Percentiles rank a stretch among this genome's conserved stretches.
These are phyloP conservation scores for Limnothrissa miodon DNA, from an alignment of 2,113 vertebrate species.

Conservation along the genomic window DNA sequence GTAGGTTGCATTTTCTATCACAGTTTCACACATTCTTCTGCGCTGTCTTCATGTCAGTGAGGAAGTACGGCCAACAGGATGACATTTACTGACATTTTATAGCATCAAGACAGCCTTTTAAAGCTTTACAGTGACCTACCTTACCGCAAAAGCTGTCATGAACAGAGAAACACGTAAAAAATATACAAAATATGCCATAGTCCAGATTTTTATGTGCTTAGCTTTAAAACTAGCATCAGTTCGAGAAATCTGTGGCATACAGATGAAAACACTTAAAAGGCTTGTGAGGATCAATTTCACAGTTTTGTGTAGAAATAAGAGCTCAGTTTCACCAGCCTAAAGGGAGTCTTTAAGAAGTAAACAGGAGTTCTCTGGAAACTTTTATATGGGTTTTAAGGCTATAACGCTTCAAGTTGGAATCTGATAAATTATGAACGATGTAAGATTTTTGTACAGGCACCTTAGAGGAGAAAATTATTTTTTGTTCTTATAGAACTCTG, in stretches of 20 bases:
- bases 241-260: not conserved
- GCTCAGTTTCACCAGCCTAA: not conserved
- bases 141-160: not conserved
- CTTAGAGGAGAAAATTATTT: not conserved
- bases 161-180: not conserved
- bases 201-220: not conserved
- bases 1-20: not conserved
- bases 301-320: not conserved
- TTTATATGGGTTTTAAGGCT: not conserved
- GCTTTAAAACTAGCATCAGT: not conserved
- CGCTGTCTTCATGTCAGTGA: not conserved
- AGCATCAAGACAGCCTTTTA: not conserved
- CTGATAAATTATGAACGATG: not conserved
- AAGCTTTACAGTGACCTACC: not conserved
- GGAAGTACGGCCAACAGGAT: not conserved
- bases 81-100: conserved; percentile 3
- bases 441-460: not conserved
- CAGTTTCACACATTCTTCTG: not conserved
- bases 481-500: not conserved
- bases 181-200: not conserved
- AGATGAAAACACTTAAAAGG: not conserved
- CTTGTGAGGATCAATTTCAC: not conserved
- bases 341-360: not conserved
- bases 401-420: not conserved
- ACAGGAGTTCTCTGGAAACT: not conserved